These are phyloP conservation scores for Aegithalos caudatus DNA, from an alignment of 2,113 vertebrate species.

Conservation along the genomic window DNA sequence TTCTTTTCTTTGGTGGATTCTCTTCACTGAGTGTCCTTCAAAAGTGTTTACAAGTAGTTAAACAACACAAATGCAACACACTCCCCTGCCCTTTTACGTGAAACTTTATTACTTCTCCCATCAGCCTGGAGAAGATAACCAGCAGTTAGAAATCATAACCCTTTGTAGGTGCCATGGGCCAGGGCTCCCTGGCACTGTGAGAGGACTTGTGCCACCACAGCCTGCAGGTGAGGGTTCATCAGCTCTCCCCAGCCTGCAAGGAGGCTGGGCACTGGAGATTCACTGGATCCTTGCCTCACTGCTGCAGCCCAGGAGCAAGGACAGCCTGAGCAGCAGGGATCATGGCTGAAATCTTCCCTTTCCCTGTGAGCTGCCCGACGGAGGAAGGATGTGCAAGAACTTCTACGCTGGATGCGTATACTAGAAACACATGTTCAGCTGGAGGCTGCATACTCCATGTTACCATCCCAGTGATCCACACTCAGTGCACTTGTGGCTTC, in stretches of 20 bases:
- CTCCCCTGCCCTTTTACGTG: background rate
- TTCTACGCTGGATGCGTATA: accelerated
- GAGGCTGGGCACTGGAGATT: background rate
- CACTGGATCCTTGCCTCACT: background rate
- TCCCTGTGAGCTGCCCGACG: background rate
- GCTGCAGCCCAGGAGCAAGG: background rate
- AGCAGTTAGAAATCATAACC: background rate
- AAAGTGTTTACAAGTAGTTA: background rate
- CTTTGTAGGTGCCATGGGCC: accelerated
- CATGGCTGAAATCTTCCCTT: background rate
- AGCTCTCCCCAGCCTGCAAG: accelerated
- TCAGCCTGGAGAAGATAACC: background rate
- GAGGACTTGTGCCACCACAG: background rate
- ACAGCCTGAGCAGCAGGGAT: background rate
- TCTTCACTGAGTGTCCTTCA: background rate
- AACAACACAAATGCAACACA: background rate
- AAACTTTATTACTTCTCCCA: background rate
- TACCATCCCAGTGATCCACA: background rate
- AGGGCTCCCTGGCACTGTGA: background rate
- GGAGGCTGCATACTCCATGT: background rate
- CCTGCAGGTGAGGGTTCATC: background rate
- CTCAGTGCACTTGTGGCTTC: accelerated
- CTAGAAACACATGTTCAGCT: background rate
- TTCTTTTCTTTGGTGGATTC: background rate
- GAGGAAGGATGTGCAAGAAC: background rate